Evolutionary conservation across 1,140 invertebrate genomes (phyloP).

Genomic region (Araneus ventricosus): DNA sequence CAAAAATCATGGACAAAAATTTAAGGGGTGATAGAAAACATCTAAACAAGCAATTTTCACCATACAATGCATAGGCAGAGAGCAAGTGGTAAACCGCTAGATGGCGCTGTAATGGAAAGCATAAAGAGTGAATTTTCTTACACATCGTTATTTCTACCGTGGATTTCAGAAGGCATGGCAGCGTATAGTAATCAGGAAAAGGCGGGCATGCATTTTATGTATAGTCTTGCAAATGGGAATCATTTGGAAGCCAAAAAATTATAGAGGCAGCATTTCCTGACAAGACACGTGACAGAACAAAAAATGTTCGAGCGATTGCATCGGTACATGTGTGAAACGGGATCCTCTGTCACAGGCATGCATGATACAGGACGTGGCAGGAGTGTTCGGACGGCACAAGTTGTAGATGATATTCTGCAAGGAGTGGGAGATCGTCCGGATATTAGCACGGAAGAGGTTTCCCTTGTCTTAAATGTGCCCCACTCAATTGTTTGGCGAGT

Average conservation of each 20-base stretch:
- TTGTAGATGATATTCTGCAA: not conserved
- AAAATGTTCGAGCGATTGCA: not conserved
- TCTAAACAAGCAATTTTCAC: not conserved
- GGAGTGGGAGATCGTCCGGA: slow-evolving; percentile 16
- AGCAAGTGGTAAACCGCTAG: not conserved
- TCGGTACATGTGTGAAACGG: not conserved
- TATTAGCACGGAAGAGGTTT: too few species aligned
- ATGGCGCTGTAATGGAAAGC: not conserved
- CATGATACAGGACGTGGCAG: slow-evolving; percentile 37
- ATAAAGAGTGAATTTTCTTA: not conserved
- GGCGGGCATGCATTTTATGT: not conserved
- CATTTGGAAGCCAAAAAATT: not conserved
- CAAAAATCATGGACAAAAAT: not conserved
- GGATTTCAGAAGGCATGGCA: not conserved
- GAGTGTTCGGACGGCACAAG: slow-evolving; percentile 9
- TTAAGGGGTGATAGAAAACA: not conserved
- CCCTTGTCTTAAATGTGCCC: not conserved
- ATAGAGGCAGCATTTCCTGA: slow-evolving; percentile 6
- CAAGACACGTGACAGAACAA: slow-evolving; percentile 11
- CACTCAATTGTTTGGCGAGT: not conserved
- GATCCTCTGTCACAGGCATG: slow-evolving; percentile 7
- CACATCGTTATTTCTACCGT: slow-evolving; percentile 5
- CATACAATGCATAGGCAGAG: not conserved
- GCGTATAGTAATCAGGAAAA: not conserved
- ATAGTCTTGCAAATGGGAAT: not conserved